Evolutionary conservation across 2,797 vertebrate species (phyloP), one percentile per base, ranked within the genome.

Genomic region (Tenualosa ilisha): DNA sequence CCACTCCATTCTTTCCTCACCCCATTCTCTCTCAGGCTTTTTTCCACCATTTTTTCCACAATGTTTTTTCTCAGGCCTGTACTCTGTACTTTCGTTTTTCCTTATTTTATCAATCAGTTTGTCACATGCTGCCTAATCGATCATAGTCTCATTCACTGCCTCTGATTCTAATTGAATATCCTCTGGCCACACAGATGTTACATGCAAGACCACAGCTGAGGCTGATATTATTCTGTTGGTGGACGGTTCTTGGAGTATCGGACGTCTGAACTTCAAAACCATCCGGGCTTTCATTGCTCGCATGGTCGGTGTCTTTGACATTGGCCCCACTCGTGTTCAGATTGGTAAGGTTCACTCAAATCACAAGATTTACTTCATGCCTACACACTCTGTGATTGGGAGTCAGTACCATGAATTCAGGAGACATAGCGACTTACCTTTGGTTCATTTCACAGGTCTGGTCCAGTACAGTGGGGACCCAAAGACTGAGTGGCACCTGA

Each of bases 231-330:
- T 99, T 89, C 88, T 99, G 89, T 94, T 99, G 93, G 97, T 99
- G 89, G 98, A 99, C 0, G 98, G 98, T 68, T 99, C 98, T 2
- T 99, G 98, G 98, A 99, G 98, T 91, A 99, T 99, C 0, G 98
- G 98, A 17, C 94, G 98, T 22, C 96, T 98, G 65, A 99, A 99
- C 94, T 99, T 99, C 89, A 98, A 96, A 93, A 99, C 98, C 2
- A 95, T 99, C 86, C 96, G 98, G 68, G 94, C 93, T 86, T 99
- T 99, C 92, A 99, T 99, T 63, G 88, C 93, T 84, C 97, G 97
- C 2, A 97, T 97, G 92, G 97, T 99, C 89, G 97, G 98, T 91
- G 96, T 98, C 90, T 99, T 99, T 91, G 98, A 99, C 83, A 98
- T 99, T 46, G 93, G 98, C 20, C 97, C 97, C 0, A 95, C 98